These are phyloP conservation scores for Rhabditoides inermis DNA, from an alignment of 2,888 invertebrate species.

Conservation along the genomic window DNA sequence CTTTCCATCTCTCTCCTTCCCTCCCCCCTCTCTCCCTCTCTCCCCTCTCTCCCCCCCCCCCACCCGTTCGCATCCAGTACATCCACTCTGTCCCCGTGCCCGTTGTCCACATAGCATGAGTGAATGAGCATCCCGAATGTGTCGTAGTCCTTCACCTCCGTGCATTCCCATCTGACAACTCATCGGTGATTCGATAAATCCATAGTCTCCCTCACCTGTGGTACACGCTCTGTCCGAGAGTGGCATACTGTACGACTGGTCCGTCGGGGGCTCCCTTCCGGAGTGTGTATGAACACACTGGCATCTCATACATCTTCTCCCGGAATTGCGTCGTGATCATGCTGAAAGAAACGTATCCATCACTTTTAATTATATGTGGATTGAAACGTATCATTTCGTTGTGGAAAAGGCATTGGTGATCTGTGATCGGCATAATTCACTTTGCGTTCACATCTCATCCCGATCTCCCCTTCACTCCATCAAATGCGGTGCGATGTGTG, in stretches of 20 bases:
- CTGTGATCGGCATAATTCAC: too few relatives aligned
- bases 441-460: too few relatives aligned
- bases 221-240: conserved; percentile 38
- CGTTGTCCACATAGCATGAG: conserved; percentile 51
- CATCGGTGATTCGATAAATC: too few relatives aligned
- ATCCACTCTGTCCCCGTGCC: conserved; percentile 47
- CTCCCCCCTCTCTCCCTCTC: too few relatives aligned
- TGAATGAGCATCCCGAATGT: conserved; percentile 52
- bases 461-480: too few relatives aligned
- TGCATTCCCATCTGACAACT: conserved; percentile 47
- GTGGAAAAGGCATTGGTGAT: too few relatives aligned
- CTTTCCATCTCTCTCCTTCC: too few relatives aligned
- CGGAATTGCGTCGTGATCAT: conserved; percentile 52
- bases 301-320: conserved; percentile 50
- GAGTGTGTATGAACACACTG: conserved; percentile 48
- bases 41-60: too few relatives aligned
- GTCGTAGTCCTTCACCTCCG: conserved; percentile 45
- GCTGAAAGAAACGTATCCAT: conserved; percentile 16
- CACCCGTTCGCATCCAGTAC: conserved; percentile 45
- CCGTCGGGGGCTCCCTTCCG: conserved; percentile 47
- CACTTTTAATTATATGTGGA: background rate
- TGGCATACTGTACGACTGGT: conserved; percentile 46
- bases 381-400: too few relatives aligned
- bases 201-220: conserved; percentile 16
- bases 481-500: too few relatives aligned